Evolutionary conservation across 1,140 invertebrate species (phyloP).

Genomic region (Heliconius melpomene): DNA sequence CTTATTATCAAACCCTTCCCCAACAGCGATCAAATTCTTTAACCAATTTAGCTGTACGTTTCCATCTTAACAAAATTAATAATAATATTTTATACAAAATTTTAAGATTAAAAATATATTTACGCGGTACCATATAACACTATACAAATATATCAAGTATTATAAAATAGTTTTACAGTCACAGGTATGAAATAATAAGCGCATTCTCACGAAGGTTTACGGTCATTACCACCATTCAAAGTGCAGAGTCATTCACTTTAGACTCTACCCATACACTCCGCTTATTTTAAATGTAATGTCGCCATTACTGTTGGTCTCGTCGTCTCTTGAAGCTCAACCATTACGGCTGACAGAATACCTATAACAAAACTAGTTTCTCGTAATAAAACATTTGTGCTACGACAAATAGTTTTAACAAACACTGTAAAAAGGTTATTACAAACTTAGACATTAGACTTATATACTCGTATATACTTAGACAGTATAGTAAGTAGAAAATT

Average conservation of each 20-base stretch:
- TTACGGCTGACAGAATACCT: not conserved
- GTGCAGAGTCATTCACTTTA: conserved; percentile 56
- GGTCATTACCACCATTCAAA: conserved; percentile 56
- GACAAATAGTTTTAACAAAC: not conserved
- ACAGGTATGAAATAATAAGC: not conserved
- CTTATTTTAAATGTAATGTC: conserved; percentile 29
- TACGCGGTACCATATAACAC: not conserved
- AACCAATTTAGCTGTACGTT: no score
- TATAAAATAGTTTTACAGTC: conserved; percentile 1
- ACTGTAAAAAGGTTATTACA: not conserved
- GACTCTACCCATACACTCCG: conserved; percentile 32
- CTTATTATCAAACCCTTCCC: no score
- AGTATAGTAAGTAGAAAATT: conserved; percentile 37
- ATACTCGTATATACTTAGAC: no score
- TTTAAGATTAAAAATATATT: not conserved
- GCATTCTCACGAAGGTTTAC: conserved; percentile 3
- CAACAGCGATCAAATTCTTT: no score
- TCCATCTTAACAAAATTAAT: no score
- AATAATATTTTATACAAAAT: no score
- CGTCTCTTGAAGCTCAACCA: not conserved
- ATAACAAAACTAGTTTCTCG: not conserved
- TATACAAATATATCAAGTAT: not conserved
- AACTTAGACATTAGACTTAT: no score
- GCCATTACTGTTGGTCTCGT: conserved; percentile 18
- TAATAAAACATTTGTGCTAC: not conserved